These are phyloP conservation scores for Dione vanillae DNA, from an alignment of 2,888 invertebrate species.

Conservation along the genomic window DNA sequence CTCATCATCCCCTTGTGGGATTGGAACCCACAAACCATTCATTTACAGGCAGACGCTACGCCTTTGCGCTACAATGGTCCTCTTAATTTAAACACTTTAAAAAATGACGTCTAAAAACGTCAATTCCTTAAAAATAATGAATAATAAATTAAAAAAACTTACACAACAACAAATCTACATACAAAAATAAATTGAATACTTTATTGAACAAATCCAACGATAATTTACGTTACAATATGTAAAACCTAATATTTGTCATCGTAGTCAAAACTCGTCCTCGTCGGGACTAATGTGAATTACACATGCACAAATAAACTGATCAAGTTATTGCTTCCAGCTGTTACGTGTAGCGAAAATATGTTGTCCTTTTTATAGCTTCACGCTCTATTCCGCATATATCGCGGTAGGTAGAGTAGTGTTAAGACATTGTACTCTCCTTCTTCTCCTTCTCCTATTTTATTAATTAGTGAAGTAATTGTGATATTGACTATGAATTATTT, in stretches of 20 bases:
- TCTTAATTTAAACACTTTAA: too few relatives aligned
- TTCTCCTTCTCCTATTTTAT: background rate
- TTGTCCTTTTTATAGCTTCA: background rate
- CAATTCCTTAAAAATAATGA: too few relatives aligned
- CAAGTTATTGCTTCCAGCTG: constrained; percentile 21
- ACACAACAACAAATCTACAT: background rate
- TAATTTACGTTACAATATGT: constrained; percentile 2
- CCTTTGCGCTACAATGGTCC: too few relatives aligned
- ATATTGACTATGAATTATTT: too few relatives aligned
- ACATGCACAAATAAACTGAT: constrained; percentile 17
- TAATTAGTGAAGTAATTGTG: too few relatives aligned
- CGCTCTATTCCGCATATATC: background rate
- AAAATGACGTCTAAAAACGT: too few relatives aligned
- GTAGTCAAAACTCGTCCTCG: constrained; percentile 16
- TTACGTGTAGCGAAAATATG: constrained; percentile 1
- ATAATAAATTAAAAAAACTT: background rate
- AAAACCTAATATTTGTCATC: constrained; percentile 10
- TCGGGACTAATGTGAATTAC: constrained; percentile 17
- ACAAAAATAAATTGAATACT: constrained; percentile 7
- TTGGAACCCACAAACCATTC: too few relatives aligned
- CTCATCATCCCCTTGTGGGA: too few relatives aligned
- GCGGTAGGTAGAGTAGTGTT: background rate
- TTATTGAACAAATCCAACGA: background rate
- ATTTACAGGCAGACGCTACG: too few relatives aligned
- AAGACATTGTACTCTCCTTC: background rate